Percentiles rank a stretch among this genome's conserved stretches.
phyloP scores from a whole-genome alignment of 1,140 invertebrate genomes.

The Frieseomelitta varia region DNA sequence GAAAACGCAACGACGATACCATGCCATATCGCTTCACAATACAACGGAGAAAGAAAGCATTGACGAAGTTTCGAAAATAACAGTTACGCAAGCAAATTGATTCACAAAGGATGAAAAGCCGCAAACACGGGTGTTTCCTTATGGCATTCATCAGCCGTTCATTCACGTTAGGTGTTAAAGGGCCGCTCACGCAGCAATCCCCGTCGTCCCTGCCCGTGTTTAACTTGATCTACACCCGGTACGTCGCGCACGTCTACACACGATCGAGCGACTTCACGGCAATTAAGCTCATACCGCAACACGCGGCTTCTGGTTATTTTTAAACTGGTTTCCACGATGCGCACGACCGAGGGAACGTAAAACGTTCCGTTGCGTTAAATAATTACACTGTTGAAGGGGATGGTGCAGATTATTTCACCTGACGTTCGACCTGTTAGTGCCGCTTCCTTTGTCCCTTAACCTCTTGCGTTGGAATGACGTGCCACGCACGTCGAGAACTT shows the following conservation, averaged over 20 bases:
- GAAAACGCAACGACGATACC: neutral
- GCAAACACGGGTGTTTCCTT: neutral
- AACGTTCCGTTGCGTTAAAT: conserved; percentile 45
- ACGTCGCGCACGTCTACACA: conserved; percentile 24
- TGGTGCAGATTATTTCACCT: conserved; percentile 14
- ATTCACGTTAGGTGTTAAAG: neutral
- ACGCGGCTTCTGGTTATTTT: conserved; percentile 65
- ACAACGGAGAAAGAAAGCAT: neutral
- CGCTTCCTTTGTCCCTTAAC: conserved; percentile 10
- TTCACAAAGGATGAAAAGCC: too few relatives aligned
- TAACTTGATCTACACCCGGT: conserved; percentile 39
- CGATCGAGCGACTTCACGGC: conserved; percentile 58
- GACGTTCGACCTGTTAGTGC: conserved; percentile 36
- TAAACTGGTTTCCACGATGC: conserved; percentile 39
- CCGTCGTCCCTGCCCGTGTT: neutral
- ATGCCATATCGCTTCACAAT: neutral
- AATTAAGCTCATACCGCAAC: conserved; percentile 58
- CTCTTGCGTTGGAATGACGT: too few relatives aligned
- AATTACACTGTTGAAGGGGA: conserved; percentile 16
- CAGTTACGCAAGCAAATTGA: neutral
- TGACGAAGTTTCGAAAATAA: too few relatives aligned
- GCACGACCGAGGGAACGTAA: neutral
- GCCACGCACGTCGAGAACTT: too few relatives aligned
- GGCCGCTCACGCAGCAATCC: too few relatives aligned
- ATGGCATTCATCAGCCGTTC: neutral